Evolutionary conservation across 2,113 vertebrate genomes (phyloP).

Genomic region (Centropristis striata): DNA sequence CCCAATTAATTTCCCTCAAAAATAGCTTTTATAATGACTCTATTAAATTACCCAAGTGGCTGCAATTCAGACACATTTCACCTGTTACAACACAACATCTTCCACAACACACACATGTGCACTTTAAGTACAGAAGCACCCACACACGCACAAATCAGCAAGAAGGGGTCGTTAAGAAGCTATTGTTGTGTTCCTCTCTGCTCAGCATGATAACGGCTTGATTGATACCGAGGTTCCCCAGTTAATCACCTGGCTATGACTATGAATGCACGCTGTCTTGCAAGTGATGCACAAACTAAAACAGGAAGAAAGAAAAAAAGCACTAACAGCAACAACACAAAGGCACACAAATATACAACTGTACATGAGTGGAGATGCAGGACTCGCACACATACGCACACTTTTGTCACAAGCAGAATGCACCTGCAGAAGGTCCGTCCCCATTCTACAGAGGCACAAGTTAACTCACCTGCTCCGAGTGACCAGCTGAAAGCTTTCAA

Average conservation of each 20-base stretch:
- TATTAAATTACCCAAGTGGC: slow-evolving; percentile 43
- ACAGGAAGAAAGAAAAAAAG: background rate
- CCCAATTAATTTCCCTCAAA: slow-evolving; percentile 47
- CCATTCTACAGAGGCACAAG: slow-evolving; percentile 45
- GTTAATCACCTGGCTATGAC: slow-evolving; percentile 65
- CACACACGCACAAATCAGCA: slow-evolving; percentile 28
- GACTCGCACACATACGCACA: slow-evolving; percentile 1
- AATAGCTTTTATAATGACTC: slow-evolving; percentile 44
- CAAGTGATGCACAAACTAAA: slow-evolving; percentile 54
- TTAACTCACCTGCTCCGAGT: slow-evolving; percentile 84
- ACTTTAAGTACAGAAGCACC: slow-evolving; percentile 28
- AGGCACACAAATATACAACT: slow-evolving; percentile 36
- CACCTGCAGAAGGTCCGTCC: slow-evolving; percentile 30
- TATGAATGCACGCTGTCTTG: slow-evolving; percentile 30
- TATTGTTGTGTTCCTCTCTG: slow-evolving; percentile 74
- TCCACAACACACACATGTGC: slow-evolving; percentile 13
- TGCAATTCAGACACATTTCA: slow-evolving; percentile 40
- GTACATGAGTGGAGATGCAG: slow-evolving; percentile 24
- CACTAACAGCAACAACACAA: slow-evolving; percentile 12
- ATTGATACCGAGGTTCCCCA: slow-evolving; percentile 69
- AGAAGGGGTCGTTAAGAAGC: slow-evolving; percentile 60
- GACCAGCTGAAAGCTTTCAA: slow-evolving; percentile 63
- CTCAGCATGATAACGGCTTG: slow-evolving; percentile 74
- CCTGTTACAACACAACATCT: slow-evolving; percentile 25
- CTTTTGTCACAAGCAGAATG: slow-evolving; percentile 32